Conservation (phyloP, 1,140 invertebrate species). For the Zaprionus lachaisei region DNA sequence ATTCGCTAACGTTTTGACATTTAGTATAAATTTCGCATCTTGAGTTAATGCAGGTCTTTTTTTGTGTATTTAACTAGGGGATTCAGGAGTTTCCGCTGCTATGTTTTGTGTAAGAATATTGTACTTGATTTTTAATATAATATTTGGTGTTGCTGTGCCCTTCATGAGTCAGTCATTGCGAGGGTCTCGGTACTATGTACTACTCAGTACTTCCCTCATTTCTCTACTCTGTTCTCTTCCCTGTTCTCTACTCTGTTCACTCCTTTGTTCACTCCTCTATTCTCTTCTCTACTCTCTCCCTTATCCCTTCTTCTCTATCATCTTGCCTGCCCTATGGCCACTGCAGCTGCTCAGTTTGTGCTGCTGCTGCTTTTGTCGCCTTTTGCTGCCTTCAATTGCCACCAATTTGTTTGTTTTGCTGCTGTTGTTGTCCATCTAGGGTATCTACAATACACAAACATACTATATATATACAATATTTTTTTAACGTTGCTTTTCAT, state of each 20-base stretch:
- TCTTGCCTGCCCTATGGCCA: slow-evolving; percentile 21
- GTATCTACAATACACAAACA: slow-evolving; percentile 20
- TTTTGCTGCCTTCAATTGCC: slow-evolving; percentile 74
- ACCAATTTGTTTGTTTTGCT: slow-evolving; percentile 76
- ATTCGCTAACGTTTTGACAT: slow-evolving; percentile 1
- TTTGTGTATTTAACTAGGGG: background rate
- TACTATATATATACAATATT: slow-evolving; percentile 9
- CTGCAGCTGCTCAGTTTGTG: slow-evolving; percentile 31
- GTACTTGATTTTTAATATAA: background rate
- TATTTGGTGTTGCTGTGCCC: background rate
- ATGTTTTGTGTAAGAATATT: background rate
- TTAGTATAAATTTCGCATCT: background rate
- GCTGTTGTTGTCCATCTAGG: slow-evolving; percentile 60
- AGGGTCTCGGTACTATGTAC: background rate
- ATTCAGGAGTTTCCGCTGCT: background rate
- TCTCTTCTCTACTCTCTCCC: background rate
- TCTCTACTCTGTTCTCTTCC: background rate
- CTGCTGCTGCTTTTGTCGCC: slow-evolving; percentile 67
- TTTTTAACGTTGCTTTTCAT: slow-evolving; percentile 47
- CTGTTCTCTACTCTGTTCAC: background rate
- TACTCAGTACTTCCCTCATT: background rate
- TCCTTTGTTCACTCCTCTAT: background rate
- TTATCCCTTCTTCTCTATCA: background rate
- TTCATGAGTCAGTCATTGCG: background rate
- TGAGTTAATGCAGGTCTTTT: background rate